Conservation (phyloP, 92 coral and sea anemone genomes). For the Palythoa grandiflora region DNA sequence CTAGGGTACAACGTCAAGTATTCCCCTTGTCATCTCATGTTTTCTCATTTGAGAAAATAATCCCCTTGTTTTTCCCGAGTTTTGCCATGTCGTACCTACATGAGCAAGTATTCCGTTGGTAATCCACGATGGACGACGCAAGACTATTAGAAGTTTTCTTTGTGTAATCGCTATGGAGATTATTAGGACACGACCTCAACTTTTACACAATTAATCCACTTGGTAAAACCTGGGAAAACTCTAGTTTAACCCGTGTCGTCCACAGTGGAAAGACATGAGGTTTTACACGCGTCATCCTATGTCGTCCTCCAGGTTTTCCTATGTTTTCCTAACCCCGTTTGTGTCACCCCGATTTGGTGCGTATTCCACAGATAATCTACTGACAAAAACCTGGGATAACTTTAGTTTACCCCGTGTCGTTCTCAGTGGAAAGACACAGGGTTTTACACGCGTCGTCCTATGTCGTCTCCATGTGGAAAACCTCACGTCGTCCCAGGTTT, state of each 20-base stretch:
- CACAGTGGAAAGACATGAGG: background rate
- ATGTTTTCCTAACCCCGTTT: no score
- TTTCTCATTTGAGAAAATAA: constrained; percentile 12
- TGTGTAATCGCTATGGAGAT: background rate
- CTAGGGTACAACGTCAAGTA: background rate
- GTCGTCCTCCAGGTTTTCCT: background rate
- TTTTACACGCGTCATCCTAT: background rate
- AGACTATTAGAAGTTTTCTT: no score
- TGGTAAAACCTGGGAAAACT: background rate
- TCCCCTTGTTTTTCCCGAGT: background rate
- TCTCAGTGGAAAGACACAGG: background rate
- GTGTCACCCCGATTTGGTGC: no score
- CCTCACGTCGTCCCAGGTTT: background rate
- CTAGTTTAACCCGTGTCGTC: background rate
- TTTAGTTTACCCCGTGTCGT: background rate
- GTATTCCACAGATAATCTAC: constrained; percentile 6
- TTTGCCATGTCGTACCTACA: background rate
- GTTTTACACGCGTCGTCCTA: background rate
- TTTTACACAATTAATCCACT: background rate
- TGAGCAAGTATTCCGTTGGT: no score
- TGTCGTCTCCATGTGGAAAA: no score
- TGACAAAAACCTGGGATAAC: background rate
- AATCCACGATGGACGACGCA: no score
- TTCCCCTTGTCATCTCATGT: background rate
- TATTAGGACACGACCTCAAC: background rate